Conservation (phyloP, 2,888 invertebrate genomes). For the Osedax fenrisi region DNA sequence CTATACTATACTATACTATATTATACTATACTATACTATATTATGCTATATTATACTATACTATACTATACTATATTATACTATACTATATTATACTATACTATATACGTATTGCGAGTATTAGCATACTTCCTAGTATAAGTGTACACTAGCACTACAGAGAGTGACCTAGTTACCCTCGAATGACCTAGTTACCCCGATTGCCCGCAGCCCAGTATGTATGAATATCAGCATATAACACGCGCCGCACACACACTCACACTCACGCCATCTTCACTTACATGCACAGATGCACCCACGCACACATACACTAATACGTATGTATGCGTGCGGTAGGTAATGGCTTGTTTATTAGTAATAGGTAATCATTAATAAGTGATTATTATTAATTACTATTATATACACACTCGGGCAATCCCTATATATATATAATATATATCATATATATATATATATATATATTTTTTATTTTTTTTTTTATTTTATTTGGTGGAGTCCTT, state of each 20-base stretch:
- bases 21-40: neutral
- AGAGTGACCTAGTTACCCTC: no score
- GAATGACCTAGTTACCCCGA: no score
- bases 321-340: no score
- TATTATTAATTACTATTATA: no score
- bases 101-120: neutral
- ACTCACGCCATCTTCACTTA: neutral
- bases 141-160: neutral
- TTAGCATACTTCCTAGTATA: neutral
- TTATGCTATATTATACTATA: neutral
- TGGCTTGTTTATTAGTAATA: no score
- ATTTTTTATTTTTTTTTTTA: no score
- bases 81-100: neutral
- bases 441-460: no score
- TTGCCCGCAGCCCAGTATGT: neutral
- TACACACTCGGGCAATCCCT: no score
- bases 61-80: neutral
- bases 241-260: neutral
- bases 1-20: neutral
- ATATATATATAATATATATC: no score
- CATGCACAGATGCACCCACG: neutral
- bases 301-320: neutral
- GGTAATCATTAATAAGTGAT: no score
- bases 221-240: no score
- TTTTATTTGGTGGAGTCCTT: no score